Conservation (phyloP, 1,140 invertebrate species). For the Lethrus apterus region DNA sequence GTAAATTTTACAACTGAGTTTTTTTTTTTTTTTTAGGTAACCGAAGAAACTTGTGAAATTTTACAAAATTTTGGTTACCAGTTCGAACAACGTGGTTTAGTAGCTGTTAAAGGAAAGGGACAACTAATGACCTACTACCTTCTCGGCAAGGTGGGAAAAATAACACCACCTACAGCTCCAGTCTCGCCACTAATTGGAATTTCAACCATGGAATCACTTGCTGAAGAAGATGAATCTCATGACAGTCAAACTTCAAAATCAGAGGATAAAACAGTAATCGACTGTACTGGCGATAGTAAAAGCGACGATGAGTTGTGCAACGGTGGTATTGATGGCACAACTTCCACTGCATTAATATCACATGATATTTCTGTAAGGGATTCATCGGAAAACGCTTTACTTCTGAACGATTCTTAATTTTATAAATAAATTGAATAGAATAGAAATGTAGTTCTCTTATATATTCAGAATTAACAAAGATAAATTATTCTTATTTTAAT, state of each 20-base stretch:
- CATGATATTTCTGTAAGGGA: conserved; percentile 14
- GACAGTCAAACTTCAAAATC: conserved; percentile 36
- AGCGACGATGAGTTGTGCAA: conserved; percentile 28
- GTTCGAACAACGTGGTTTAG: conserved; percentile 85
- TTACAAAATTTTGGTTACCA: conserved; percentile 80
- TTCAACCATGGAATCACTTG: conserved; percentile 32
- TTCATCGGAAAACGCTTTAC: conserved; percentile 15
- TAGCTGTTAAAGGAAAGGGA: conserved; percentile 91
- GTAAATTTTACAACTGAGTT: too few species aligned
- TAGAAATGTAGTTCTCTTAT: too few species aligned
- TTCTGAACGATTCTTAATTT: conserved; percentile 5
- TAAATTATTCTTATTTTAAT: too few species aligned
- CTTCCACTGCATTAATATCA: conserved; percentile 10
- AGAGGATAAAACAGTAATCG: conserved; percentile 39
- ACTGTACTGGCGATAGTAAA: conserved; percentile 28
- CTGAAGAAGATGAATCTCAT: conserved; percentile 37
- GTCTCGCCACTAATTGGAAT: conserved; percentile 31
- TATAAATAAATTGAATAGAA: too few species aligned
- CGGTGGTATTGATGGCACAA: conserved; percentile 15
- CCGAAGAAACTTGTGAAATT: conserved; percentile 84
- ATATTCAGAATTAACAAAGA: too few species aligned
- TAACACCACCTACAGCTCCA: conserved; percentile 37
- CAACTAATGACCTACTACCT: conserved; percentile 93
- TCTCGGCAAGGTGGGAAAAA: conserved; percentile 62
- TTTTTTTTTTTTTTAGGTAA: conserved; percentile 56